Evolutionary conservation across 2,113 vertebrate genomes (phyloP), one percentile per base, ranked within the genome.

Genomic region (Platichthys stellatus): DNA sequence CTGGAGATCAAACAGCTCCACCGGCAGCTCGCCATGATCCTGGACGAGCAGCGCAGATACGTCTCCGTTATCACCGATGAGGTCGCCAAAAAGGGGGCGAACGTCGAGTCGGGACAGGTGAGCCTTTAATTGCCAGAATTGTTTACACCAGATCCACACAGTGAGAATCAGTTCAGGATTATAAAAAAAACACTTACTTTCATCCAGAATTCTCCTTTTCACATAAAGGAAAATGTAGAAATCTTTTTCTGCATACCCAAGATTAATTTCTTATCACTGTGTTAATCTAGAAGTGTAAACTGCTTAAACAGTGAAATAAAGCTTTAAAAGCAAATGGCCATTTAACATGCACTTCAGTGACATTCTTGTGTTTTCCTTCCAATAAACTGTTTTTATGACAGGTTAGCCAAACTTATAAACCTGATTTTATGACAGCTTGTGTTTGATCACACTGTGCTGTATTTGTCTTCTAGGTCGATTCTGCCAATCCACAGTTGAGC

Each of bases 1-100:
- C 92, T 99, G 63, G 98, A 99, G 91, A 98, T 99, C 90, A 99
- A 99, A 76, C 97, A 99, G 87, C 94, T 99, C 26, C 95, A 97
- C 82, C 92, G 96, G 35, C 97, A 98, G 12, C 87, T 99, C 57
- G 96, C 97, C 38, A 97, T 97, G 97, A 96, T 99, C 78, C 95
- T 99, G 69, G 98, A 99, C 26, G 98, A 99, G 75, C 98, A 99
- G 90, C 95, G 97, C 2, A 94, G 95, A 63, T 98, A 97, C 0
- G 95, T 99, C 2, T 94, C 95, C 8, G 92, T 95, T 7, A 80
- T 98, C 86, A 95, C 96, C 0, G 97, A 98, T 0, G 97, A 98
- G 80, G 84, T 98, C 1, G 61, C 95, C 49, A 97, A 94, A 85
- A 91, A 78, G 53, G 94, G 91, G 23, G 10, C 72, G 0, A 83